Base-by-base conservation (phyloP, 2,888 invertebrate genomes). In the Pantelozetes paolii region DNA sequence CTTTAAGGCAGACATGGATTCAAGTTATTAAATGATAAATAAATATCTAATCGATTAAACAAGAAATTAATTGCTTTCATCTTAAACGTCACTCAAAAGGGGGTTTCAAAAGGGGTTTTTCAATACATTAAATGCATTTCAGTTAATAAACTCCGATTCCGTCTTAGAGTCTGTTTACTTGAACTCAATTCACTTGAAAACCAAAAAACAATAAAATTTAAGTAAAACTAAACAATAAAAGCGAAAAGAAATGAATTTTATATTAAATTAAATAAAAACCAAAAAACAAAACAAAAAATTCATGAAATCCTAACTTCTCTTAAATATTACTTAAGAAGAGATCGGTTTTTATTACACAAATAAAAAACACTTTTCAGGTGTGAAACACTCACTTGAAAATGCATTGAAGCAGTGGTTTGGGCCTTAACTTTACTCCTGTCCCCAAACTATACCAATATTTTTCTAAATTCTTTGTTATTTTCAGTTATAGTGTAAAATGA, bases 11-110 rank as follows among this genome's bases (percentile, higher is more conserved):
- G 32, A 64, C 36, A 64, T n/a, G 36, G 15, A 36, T 40, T 64
- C n/a, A n/a, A 64, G 11, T 36, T 20, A 36, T 64, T 36, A 36
- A 32, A 40, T 36, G 1, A 36, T 20, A 64, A 64, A 64, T 36
- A 54, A 32, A 64, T 64, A 64, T 64, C 62, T 64, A 64, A 64
- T 64, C 62, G 62, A 64, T 64, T 64, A 36, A n/a, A 59, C 36
- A 64, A 32, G 23, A 36, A 64, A 64, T 64, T 64, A 64, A 64
- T 64, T 64, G 62, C 32, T 57, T 57, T 30, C 28, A 57, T 57
- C 28, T 28, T 57, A 57, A 57, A 23, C 8, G 8, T 28, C 1
- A 5, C 57, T 28, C 57, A 57, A 57, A 20, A 57, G 28, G n/a
- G n/a, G n/a, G n/a, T n/a, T n/a, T n/a, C n/a, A n/a, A n/a, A n/a